Base-by-base conservation (phyloP, 2,888 invertebrate species). In the Phortica magna region DNA sequence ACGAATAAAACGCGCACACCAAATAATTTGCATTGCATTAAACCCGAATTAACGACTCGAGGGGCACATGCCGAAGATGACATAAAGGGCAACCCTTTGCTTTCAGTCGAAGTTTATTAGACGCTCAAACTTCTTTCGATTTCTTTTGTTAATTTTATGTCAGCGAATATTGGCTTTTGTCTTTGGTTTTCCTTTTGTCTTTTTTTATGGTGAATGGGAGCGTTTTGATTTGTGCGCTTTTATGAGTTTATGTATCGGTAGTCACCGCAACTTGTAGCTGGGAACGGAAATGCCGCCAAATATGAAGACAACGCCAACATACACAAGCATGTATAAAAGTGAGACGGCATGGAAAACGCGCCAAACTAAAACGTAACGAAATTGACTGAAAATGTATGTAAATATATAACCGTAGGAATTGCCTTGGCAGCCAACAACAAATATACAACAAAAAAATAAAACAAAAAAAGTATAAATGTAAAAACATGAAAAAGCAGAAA, bases 371-470 rank as follows among this genome's bases (percentile, higher is more conserved):
- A 71, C 19, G 53, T 42, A 71, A 72, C 73, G 17, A 59, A 85
- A 61, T 19, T 17, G 22, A 61, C 42, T 14, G 48, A 53, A 67
- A 70, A 70, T 48, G 48, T 61, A 43, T 42, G 61, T 59, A 43
- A 73, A 73, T 73, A 61, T 41, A 31, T 31, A 73, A 41, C 17
- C n/a, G 10, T 12, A 43, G 42, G 76, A 84, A 86, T 86, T 82
- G 85, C 89, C 89, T 86, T 89, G 85, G 85, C 87, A 86, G 89
- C 85, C 79, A 86, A 81, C 83, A 89, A 82, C 14, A 41, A 31
- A 10, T 61, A 17, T 19, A 67, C 14, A 42, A 67, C 1, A 17
- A 9, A 31, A 64, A 64, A 64, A 64, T 64, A 31, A 31, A 31
- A 31, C 2, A 31, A 48, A 12, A 48, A 48, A 48, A 31, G 5